Evolutionary conservation across 2,113 vertebrate species (phyloP).

Genomic region (Parotia lawesii): DNA sequence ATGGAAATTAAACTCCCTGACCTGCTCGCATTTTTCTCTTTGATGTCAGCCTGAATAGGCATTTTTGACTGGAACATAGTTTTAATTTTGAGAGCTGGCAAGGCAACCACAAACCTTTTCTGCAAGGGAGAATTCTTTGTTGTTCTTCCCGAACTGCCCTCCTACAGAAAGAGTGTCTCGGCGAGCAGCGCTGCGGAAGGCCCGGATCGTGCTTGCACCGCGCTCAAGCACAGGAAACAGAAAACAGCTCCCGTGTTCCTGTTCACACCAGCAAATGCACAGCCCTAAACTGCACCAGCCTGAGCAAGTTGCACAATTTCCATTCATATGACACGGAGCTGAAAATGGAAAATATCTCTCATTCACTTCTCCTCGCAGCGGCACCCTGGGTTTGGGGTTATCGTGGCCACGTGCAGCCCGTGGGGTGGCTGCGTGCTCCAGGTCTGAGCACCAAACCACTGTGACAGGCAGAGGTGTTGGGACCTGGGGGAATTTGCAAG

Average conservation of each 20-base stretch:
- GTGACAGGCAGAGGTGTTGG: not conserved
- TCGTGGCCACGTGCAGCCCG: fast-evolving
- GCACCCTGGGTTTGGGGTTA: not conserved
- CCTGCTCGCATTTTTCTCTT: slow-evolving; percentile 54
- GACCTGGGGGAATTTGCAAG: not conserved
- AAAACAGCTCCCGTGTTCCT: not conserved
- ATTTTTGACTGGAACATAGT: slow-evolving; percentile 58
- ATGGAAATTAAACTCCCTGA: slow-evolving; percentile 72
- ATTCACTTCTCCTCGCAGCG: fast-evolving
- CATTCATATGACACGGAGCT: not conserved
- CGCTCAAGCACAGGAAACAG: not conserved
- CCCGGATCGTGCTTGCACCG: fast-evolving
- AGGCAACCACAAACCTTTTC: slow-evolving; percentile 29
- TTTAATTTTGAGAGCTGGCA: slow-evolving; percentile 54
- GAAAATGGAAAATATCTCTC: not conserved
- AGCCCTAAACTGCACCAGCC: no score
- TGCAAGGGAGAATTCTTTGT: slow-evolving; percentile 12
- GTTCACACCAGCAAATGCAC: not conserved
- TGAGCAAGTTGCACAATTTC: not conserved
- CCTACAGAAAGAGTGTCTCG: not conserved
- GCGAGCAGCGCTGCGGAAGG: not conserved
- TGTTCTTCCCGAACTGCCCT: not conserved
- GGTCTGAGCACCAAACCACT: not conserved
- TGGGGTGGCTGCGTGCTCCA: fast-evolving
- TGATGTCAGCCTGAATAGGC: slow-evolving; percentile 66